phyloP scores from a whole-genome alignment of 2,797 vertebrate species.

The Benthosema pterotum region DNA sequence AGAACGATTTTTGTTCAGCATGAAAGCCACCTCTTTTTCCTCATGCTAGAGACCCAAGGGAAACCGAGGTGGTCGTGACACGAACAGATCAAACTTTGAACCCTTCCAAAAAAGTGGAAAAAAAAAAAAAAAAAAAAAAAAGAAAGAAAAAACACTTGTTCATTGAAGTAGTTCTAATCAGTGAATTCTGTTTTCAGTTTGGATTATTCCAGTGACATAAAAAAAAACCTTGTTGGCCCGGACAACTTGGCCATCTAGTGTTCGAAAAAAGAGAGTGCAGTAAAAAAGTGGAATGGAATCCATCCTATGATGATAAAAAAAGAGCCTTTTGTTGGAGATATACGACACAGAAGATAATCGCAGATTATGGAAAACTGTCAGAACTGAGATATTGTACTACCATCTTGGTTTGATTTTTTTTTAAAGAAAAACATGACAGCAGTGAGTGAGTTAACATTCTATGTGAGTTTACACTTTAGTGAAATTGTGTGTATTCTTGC shows the following conservation, averaged over 20 bases:
- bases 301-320: constrained; percentile 4
- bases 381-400: background rate
- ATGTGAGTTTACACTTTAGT: no score
- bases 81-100: no score
- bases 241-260: background rate
- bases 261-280: background rate
- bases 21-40: constrained; percentile 10
- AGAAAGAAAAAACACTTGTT: no score
- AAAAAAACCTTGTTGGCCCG: background rate
- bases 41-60: background rate
- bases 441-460: no score
- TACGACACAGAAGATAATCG: background rate
- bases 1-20: constrained; percentile 14
- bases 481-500: background rate
- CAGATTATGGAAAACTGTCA: background rate
- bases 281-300: background rate
- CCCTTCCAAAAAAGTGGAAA: no score
- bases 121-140: no score
- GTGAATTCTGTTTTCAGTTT: constrained; percentile 24
- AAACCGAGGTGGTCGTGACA: constrained; percentile 9
- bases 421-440: no score
- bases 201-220: background rate
- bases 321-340: background rate
- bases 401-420: no score
- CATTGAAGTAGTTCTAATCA: constrained; percentile 1